These are phyloP conservation scores for Capromys pilorides DNA, from an alignment of 2,797 vertebrate genomes.

Conservation along the genomic window DNA sequence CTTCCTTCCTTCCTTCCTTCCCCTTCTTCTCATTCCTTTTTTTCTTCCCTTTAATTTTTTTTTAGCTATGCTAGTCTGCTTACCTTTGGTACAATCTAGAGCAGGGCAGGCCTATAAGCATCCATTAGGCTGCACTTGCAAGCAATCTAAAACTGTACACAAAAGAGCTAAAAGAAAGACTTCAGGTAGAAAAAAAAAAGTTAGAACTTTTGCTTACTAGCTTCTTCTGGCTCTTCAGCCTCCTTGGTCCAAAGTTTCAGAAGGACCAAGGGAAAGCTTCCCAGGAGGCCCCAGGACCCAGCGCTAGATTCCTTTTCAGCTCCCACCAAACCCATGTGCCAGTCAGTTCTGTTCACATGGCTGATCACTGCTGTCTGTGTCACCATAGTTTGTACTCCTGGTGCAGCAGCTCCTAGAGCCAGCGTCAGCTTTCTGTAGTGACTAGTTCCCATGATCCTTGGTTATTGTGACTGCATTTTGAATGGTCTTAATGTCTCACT, in stretches of 20 bases:
- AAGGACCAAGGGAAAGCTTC: neutral
- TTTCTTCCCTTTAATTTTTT: neutral
- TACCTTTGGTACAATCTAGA: neutral
- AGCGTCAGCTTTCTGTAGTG: neutral
- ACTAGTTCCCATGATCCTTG: neutral
- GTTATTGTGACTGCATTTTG: neutral
- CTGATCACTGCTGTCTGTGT: neutral
- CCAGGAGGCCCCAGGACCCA: neutral
- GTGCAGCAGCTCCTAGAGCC: neutral
- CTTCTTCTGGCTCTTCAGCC: neutral
- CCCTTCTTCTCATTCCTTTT: no score
- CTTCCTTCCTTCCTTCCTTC: rapidly evolving
- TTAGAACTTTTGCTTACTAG: neutral
- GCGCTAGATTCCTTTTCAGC: neutral
- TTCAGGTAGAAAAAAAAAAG: neutral
- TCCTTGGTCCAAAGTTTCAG: neutral
- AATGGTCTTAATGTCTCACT: neutral
- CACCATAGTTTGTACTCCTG: neutral
- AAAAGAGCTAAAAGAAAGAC: neutral
- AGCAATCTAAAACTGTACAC: neutral
- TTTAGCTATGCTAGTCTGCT: neutral
- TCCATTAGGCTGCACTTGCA: neutral
- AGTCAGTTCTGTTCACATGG: no score
- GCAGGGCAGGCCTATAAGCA: neutral
- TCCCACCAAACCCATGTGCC: neutral